Evolutionary conservation across 2,797 vertebrate species (phyloP).

Genomic region (Acridotheres tristis): DNA sequence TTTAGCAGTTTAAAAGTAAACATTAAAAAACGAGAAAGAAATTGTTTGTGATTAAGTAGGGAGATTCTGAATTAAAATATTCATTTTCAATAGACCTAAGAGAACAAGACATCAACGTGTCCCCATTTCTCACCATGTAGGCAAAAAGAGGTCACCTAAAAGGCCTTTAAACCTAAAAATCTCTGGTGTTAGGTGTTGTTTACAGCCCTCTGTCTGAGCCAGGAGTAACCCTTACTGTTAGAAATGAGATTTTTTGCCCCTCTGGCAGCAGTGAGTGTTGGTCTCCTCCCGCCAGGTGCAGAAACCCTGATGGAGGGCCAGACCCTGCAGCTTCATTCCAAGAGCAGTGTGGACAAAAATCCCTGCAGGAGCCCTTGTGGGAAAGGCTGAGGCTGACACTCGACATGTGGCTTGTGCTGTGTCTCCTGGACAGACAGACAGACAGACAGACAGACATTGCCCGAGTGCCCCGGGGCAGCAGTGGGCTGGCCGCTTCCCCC

Average conservation of each 20-base stretch:
- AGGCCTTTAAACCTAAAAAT: background rate
- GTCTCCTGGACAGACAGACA: background rate
- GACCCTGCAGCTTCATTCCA: background rate
- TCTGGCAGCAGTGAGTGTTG: rapidly evolving
- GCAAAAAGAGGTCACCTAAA: background rate
- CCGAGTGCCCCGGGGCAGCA: rapidly evolving
- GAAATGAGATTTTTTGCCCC: background rate
- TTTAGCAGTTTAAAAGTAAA: background rate
- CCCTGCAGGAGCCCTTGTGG: background rate
- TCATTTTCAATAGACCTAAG: background rate
- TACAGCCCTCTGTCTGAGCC: background rate
- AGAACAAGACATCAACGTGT: background rate
- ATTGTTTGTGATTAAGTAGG: background rate
- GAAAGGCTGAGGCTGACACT: rapidly evolving
- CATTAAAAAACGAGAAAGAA: background rate
- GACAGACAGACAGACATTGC: background rate
- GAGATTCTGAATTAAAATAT: background rate
- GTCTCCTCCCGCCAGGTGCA: background rate
- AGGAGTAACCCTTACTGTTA: background rate
- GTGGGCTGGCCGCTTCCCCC: background rate
- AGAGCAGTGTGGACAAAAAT: rapidly evolving
- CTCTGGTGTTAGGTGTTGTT: background rate
- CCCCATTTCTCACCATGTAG: background rate
- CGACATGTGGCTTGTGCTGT: rapidly evolving
- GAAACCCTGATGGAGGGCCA: background rate